Conservation (phyloP, 2,113 vertebrate genomes). For the Thamnaconus septentrionalis region DNA sequence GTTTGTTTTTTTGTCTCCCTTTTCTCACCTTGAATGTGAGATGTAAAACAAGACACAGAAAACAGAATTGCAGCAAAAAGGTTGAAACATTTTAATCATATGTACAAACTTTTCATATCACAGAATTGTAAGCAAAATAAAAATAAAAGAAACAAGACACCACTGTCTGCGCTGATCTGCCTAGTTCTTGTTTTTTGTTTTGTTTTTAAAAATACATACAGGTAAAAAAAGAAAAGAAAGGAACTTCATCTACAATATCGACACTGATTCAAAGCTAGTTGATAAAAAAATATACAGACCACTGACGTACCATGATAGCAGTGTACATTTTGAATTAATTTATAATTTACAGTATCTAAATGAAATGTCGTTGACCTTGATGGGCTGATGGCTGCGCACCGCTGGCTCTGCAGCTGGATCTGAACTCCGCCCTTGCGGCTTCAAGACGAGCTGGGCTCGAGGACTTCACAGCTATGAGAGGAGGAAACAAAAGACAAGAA, state of each 20-base stretch:
- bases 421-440: not conserved
- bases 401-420: conserved; percentile 4
- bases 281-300: conserved; percentile 66
- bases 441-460: conserved; percentile 4
- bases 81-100: conserved; percentile 61
- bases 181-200: conserved; percentile 23
- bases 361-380: conserved; percentile 35
- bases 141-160: conserved; percentile 34
- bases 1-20: not conserved
- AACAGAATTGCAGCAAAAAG: conserved; percentile 3
- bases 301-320: conserved; percentile 62
- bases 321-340: conserved; percentile 37
- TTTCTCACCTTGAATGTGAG: not conserved
- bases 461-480: conserved; percentile 55
- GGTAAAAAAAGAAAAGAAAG: conserved; percentile 2
- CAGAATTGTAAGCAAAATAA: conserved; percentile 22
- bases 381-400: conserved; percentile 26
- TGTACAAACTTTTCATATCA: conserved; percentile 62
- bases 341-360: conserved; percentile 42
- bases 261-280: conserved; percentile 57
- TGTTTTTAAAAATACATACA: conserved; percentile 50
- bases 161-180: conserved; percentile 24
- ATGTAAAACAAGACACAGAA: not conserved
- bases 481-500: conserved; percentile 17
- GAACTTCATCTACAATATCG: conserved; percentile 72